Base-by-base conservation (phyloP, 2,113 vertebrate species). In the Gopherus evgoodei region DNA sequence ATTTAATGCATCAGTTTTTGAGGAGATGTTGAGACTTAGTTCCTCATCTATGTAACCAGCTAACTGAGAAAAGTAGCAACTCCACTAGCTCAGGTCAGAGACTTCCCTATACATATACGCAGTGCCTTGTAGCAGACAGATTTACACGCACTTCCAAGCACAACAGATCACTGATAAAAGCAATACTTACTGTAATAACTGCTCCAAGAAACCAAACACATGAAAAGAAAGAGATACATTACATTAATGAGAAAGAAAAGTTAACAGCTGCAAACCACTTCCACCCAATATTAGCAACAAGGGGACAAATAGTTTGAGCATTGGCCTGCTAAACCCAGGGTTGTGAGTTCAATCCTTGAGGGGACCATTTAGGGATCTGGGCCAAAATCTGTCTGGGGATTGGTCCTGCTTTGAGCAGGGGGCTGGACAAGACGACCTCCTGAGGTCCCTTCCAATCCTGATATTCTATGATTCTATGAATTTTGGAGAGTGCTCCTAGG, bases 181-280 rank as follows among this genome's bases (percentile, higher is more conserved):
- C 80, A 88, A 93, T 98, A 98, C 98, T 99, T 98, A 99, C 98
- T 96, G 98, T 99, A 98, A 99, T 99, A 97, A 99, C 98, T 99
- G 98, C 92, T 98, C 98, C 98, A 94, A 92, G 94, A 88, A 92
- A 97, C 84, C 86, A 95, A 53, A 75, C 31, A 92, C 97, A 98
- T 98, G 98, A 76, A 98, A 98, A 98, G 93, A 97, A 94, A 98
- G 92, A 98, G 87, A 98, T 65, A 98, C 17, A 96, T 96, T 87
- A 93, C 72, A 95, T 98, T 97, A 98, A 94, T 96, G 69, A 97
- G 89, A 93, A 88, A 93, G 75, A 81, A 89, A 83, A 93, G 1
- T 11, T 24, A 93, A 54, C 42, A 92, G 69, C 56, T 95, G 69
- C 53, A 93, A 52, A 52, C 9, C 53, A 3, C 82, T 88, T 92